phyloP scores from a whole-genome alignment of 2,797 vertebrate genomes.

The Oryzias dopingdopingensis region DNA sequence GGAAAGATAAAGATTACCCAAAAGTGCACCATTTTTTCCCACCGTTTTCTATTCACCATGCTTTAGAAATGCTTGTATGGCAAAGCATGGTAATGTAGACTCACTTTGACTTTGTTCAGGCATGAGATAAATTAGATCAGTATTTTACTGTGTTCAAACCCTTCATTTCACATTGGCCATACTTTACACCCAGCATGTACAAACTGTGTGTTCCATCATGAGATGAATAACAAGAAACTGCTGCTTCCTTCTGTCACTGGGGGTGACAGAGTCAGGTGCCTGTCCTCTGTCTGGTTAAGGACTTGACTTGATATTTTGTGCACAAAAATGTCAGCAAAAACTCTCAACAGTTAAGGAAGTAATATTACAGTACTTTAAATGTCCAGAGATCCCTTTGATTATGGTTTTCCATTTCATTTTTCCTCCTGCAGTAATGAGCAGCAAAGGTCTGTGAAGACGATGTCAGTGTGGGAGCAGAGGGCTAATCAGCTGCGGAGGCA shows the following conservation, averaged over 20 bases:
- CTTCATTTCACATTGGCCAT: conserved; percentile 40
- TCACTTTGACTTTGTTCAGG: conserved; percentile 57
- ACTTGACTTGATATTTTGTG: too few relatives aligned
- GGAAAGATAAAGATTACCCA: conserved; percentile 7
- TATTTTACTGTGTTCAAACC: conserved; percentile 26
- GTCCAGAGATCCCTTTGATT: background rate
- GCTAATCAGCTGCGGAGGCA: conserved; percentile 89
- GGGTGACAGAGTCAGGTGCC: conserved; percentile 18
- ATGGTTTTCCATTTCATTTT: conserved; percentile 4
- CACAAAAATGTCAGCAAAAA: background rate
- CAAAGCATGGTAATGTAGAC: conserved; percentile 40
- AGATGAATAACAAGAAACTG: conserved; percentile 17
- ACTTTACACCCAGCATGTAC: conserved; percentile 45
- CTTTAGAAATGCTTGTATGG: conserved; percentile 34
- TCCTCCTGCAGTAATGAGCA: conserved; percentile 83
- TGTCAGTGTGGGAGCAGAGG: conserved; percentile 94
- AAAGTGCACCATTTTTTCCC: conserved; percentile 55
- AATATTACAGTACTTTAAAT: conserved; percentile 2
- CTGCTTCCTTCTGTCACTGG: conserved; percentile 23
- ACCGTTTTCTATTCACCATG: conserved; percentile 24
- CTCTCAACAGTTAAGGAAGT: background rate
- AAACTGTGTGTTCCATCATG: conserved; percentile 21
- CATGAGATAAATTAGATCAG: conserved; percentile 34
- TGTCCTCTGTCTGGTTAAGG: background rate
- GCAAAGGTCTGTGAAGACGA: conserved; percentile 87